phyloP scores from a whole-genome alignment of 2,113 vertebrate genomes.

The Poeciliopsis occidentalis region DNA sequence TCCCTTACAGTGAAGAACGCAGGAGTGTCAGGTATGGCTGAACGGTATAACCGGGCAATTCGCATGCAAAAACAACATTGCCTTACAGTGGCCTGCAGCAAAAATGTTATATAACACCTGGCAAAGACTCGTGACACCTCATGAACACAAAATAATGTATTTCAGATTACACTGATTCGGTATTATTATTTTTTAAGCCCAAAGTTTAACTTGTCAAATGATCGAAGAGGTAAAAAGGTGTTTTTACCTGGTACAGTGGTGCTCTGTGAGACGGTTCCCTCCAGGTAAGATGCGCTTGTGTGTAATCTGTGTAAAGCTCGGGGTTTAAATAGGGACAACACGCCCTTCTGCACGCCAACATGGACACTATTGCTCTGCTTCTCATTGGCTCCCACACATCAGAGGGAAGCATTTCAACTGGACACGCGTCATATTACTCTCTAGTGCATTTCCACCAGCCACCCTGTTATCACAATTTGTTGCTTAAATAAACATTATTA shows the following conservation, averaged over 20 bases:
- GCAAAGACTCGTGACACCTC: neutral
- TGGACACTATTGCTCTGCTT: slow-evolving; percentile 1
- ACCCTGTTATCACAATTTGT: neutral
- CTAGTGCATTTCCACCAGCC: neutral
- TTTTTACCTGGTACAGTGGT: slow-evolving; percentile 59
- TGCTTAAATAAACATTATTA: neutral
- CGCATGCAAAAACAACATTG: neutral
- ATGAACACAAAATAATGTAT: neutral
- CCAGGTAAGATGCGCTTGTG: slow-evolving; percentile 48
- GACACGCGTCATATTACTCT: slow-evolving; percentile 13
- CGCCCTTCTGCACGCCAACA: slow-evolving; percentile 63
- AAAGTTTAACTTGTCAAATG: neutral
- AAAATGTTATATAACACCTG: slow-evolving; percentile 15
- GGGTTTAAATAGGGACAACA: slow-evolving; percentile 74
- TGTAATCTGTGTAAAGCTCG: slow-evolving; percentile 25
- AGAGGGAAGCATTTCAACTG: slow-evolving; percentile 39
- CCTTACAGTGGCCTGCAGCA: neutral
- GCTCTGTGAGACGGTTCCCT: slow-evolving; percentile 12
- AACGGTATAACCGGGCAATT: neutral
- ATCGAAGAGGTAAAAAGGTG: neutral
- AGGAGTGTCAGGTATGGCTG: neutral
- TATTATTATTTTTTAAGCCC: neutral
- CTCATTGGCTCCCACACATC: slow-evolving; percentile 64
- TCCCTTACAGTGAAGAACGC: neutral
- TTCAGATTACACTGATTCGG: neutral